Evolutionary conservation across 2,888 invertebrate genomes (phyloP).

Genomic region (Pterobdella sp.): DNA sequence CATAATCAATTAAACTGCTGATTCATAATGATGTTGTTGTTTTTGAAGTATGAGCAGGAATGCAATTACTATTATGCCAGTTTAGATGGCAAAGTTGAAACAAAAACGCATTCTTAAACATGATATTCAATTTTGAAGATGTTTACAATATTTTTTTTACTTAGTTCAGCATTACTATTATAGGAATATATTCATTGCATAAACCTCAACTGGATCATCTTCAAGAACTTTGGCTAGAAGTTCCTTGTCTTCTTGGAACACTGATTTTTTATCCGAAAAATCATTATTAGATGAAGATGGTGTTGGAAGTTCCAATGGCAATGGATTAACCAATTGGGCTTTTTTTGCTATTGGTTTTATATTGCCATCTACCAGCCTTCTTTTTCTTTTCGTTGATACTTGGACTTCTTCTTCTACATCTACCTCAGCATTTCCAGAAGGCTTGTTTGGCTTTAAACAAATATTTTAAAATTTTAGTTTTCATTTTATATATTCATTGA

Average conservation of each 20-base stretch:
- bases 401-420: not conserved
- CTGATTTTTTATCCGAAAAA: not conserved
- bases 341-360: slow-evolving; percentile 8
- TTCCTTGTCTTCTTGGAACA: slow-evolving; percentile 21
- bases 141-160: no score
- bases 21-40: no score
- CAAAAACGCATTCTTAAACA: no score
- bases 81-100: no score
- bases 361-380: slow-evolving; percentile 27
- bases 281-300: not conserved
- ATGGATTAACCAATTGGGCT: not conserved
- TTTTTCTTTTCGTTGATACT: slow-evolving; percentile 20
- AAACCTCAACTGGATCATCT: slow-evolving; percentile 27
- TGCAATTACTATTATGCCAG: no score
- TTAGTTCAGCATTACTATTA: no score
- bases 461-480: not conserved
- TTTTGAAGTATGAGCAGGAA: no score
- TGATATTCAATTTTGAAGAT: no score
- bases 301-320: not conserved
- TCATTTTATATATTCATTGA: not conserved
- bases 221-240: slow-evolving; percentile 25
- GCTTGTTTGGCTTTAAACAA: slow-evolving; percentile 28
- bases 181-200: no score
- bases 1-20: not conserved
- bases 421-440: slow-evolving; percentile 5